Evolutionary conservation across 1,140 invertebrate genomes (phyloP).

Genomic region (Dendroctonus valens): DNA sequence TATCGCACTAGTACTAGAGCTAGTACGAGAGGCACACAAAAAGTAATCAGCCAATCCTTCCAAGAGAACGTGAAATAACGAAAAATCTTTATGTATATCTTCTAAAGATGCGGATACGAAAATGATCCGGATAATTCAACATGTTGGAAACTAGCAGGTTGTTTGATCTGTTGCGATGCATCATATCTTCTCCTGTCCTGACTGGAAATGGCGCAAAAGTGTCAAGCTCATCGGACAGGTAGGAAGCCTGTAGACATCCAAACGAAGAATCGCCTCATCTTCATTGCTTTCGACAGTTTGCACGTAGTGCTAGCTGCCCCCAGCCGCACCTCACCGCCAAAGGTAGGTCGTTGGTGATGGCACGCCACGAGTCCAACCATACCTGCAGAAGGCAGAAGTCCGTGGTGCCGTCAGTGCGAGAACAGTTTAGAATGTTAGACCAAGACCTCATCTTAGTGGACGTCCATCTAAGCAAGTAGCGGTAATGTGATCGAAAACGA

Average conservation of each 20-base stretch:
- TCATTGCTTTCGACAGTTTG: background rate
- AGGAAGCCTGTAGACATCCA: background rate
- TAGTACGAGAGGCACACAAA: too few species aligned
- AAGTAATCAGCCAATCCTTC: too few species aligned
- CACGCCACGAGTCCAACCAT: slow-evolving; percentile 10
- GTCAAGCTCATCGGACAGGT: too few species aligned
- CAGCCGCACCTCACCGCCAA: slow-evolving; percentile 9
- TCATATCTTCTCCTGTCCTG: too few species aligned
- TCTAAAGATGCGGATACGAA: too few species aligned
- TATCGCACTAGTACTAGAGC: too few species aligned
- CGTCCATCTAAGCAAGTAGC: slow-evolving; percentile 16
- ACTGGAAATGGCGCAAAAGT: too few species aligned
- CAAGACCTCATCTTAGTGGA: background rate
- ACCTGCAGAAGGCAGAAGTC: slow-evolving; percentile 5
- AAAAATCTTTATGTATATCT: too few species aligned
- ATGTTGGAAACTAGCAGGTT: too few species aligned
- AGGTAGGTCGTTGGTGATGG: slow-evolving; percentile 23
- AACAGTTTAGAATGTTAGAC: slow-evolving; percentile 6
- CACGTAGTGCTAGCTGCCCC: slow-evolving; percentile 9
- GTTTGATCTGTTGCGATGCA: too few species aligned
- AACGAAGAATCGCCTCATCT: background rate
- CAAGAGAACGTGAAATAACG: too few species aligned
- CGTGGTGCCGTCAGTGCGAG: slow-evolving; percentile 2
- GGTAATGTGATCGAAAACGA: slow-evolving; percentile 20
- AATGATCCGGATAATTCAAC: too few species aligned